Conservation (phyloP, 2,113 vertebrate species). For the Merops nubicus region DNA sequence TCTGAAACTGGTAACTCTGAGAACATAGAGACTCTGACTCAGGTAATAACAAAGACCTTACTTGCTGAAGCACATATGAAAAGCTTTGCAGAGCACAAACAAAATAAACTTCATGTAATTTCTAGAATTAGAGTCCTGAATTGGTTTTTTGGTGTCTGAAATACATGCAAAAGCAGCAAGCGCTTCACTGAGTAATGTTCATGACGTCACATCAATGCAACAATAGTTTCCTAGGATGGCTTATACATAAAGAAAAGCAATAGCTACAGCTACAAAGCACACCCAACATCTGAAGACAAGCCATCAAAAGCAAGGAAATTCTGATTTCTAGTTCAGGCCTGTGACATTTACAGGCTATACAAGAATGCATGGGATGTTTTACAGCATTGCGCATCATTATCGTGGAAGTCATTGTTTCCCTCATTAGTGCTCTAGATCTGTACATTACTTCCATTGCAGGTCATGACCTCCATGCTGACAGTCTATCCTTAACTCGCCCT, state of each 20-base stretch:
- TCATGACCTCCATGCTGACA: constrained; percentile 64
- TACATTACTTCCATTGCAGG: constrained; percentile 71
- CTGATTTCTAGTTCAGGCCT: constrained; percentile 53
- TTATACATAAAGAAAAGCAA: constrained; percentile 11
- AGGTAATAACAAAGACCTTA: neutral
- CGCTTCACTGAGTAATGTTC: neutral
- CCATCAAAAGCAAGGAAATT: constrained; percentile 60
- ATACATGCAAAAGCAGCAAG: neutral
- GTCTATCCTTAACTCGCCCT: constrained; percentile 72
- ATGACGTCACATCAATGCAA: neutral
- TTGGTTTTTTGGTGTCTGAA: neutral
- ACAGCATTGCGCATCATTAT: constrained; percentile 73
- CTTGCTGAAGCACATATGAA: neutral
- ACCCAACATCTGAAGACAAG: constrained; percentile 50
- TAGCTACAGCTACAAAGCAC: constrained; percentile 5
- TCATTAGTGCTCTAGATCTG: constrained; percentile 75
- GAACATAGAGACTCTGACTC: neutral
- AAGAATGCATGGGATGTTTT: constrained; percentile 72
- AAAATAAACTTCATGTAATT: neutral
- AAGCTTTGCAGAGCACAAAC: neutral
- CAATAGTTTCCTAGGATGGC: neutral
- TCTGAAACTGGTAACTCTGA: neutral
- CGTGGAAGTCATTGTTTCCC: constrained; percentile 76
- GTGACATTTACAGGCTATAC: constrained; percentile 63
- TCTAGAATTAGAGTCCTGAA: neutral